Evolutionary conservation across 1,140 invertebrate genomes (phyloP), one percentile per base, ranked within the genome.

Genomic region (Lysiphlebus fabarum): DNA sequence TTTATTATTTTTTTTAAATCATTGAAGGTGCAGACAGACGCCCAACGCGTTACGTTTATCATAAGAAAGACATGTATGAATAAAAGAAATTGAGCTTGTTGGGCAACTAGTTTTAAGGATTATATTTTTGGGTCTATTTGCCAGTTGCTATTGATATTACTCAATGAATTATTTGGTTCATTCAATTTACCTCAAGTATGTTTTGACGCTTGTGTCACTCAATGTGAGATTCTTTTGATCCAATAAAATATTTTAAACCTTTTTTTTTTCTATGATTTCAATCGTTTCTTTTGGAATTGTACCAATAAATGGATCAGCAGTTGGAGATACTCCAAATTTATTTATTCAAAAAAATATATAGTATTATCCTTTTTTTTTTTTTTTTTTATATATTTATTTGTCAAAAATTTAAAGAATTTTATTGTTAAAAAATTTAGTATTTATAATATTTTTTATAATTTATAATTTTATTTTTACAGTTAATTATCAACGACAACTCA

Each of bases 181-280:
- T 57, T 40, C 14, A 48, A 34, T 36, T 26, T 49, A 57, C 58
- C 62, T 62, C 58, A 53, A 65, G 67, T 47, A 58, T 71, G 68
- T 74, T 75, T 74, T 74, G 71, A 72, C 70, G 66, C 72, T 58
- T 59, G 62, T 70, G 56, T 57, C 56, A 57, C 56, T 57, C 44
- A n/a, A 10, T 26, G 10, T 50, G 17, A 26, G 44, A 47, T 47
- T 26, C 54, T 47, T 7, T 36, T 17, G 42, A 53, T 51, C 49
- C 34, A 47, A 9, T 42, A 8, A 38, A 11, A 14, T n/a, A n/a
- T 14, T 47, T 38, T 8, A 47, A 56, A 43, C 42, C 54, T 48
- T 56, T 56, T 56, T 59, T 54, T 40, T 48, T 11, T 56, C n/a
- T 37, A 36, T 11, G 43, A 40, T 42, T 36, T 9, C 11, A 51